Conservation (phyloP, 1,140 invertebrate species). For the Mesaphorura yosii region DNA sequence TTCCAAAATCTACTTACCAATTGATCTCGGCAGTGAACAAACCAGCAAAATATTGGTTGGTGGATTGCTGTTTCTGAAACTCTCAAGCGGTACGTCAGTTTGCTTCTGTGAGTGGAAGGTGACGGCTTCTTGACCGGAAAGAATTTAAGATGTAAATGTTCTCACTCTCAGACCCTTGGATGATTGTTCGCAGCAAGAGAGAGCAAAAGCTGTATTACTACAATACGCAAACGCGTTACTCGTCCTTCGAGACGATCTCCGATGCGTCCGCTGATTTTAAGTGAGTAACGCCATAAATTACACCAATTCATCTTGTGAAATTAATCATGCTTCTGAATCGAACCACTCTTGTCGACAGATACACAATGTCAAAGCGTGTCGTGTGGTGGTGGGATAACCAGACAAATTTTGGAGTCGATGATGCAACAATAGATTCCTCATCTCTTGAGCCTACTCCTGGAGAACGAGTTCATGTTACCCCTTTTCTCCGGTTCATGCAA, state of each 20-base stretch:
- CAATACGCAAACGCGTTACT: slow-evolving; percentile 36
- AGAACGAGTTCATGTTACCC: neutral
- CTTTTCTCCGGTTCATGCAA: neutral
- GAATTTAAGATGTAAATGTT: too few relatives aligned
- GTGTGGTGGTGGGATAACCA: slow-evolving; percentile 12
- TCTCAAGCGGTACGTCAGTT: slow-evolving; percentile 30
- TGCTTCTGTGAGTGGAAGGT: too few relatives aligned
- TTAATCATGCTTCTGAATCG: neutral
- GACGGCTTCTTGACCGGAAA: too few relatives aligned
- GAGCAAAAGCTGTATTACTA: too few relatives aligned
- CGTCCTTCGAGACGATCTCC: slow-evolving; percentile 37
- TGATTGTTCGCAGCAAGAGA: too few relatives aligned
- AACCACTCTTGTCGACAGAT: slow-evolving; percentile 1
- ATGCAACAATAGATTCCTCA: too few relatives aligned
- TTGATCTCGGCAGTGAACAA: slow-evolving; percentile 12
- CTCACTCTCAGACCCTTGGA: too few relatives aligned
- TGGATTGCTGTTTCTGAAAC: slow-evolving; percentile 46
- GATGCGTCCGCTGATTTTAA: slow-evolving; percentile 37
- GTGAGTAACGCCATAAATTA: slow-evolving; percentile 23
- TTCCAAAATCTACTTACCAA: slow-evolving; percentile 32
- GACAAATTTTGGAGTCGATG: neutral
- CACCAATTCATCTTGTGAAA: neutral
- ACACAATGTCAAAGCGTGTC: slow-evolving; percentile 17
- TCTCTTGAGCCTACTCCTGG: too few relatives aligned
- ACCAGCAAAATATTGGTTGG: slow-evolving; percentile 37